Base-by-base conservation (phyloP, 2,113 vertebrate genomes). In the Platichthys flesus region DNA sequence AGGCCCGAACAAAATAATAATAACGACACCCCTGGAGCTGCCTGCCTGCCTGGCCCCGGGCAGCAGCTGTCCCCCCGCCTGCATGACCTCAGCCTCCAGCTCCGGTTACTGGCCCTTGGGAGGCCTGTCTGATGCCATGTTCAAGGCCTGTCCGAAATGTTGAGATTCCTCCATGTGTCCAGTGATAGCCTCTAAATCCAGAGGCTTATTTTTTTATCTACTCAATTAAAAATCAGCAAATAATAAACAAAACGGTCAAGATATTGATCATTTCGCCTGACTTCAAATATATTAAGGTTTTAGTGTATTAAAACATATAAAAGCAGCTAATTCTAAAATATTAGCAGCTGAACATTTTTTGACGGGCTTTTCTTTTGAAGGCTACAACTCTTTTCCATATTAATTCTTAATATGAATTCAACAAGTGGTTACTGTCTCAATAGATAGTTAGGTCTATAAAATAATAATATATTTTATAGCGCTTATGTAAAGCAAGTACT, bases 41-140 rank as follows among this genome's bases (percentile, higher is more conserved):
- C 71, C 51, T 14, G 51, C 40, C 47, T 51, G 15, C 47, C 47
- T 5, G 60, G 35, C 3, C 15, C 9, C 58, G 8, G 54, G 24
- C 3, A 49, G 72, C 91, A 92, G 92, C 92, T 92, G 92, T 85
- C 72, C 66, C 78, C 77, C 84, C 24, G 13, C 56, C 49, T 69
- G 71, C 54, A 77, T 82, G 86, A 85, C 86, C 80, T 85, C 76
- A 74, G 56, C 35, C 59, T n/a, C 52, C 1, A 71, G 69, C 37
- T 92, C 84, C 12, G 23, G 76, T 93, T 92, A 90, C 83, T 20
- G 47, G 51, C 52, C 4, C 63, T 54, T 20, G 16, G n/a, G 7
- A 35, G 10, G 35, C 35, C 2, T 23, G 60, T 14, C 65, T 21
- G 23, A n/a, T 57, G 87, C 13, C 2, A 18, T 73, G 12, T 87